Percentiles rank a stretch among this genome's conserved stretches.
phyloP scores from a whole-genome alignment of 2,797 vertebrate species.

The Dermochelys coriacea region DNA sequence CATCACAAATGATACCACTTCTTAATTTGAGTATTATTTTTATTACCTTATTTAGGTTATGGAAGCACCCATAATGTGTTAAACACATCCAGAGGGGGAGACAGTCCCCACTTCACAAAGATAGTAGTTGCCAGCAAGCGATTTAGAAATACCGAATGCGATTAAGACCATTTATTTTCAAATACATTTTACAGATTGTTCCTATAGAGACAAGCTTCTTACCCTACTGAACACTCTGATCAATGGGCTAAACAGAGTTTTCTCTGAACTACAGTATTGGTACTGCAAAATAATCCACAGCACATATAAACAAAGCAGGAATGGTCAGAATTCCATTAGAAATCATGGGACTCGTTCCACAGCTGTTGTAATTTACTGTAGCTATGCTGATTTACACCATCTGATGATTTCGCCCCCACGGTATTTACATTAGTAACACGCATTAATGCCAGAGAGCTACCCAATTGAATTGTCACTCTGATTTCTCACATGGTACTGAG shows the following conservation, averaged over 20 bases:
- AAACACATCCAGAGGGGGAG: not conserved
- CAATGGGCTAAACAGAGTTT: not conserved
- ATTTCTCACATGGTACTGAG: conserved; percentile 22
- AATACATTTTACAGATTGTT: not conserved
- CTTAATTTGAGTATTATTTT: not conserved
- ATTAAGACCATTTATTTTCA: not conserved
- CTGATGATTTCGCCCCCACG: conserved; percentile 8
- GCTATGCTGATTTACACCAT: not conserved
- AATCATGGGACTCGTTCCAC: not conserved
- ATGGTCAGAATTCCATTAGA: not conserved
- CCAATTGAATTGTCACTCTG: conserved; percentile 25
- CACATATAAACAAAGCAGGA: not conserved
- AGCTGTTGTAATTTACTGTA: not conserved
- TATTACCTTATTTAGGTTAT: not conserved
- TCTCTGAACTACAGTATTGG: not conserved
- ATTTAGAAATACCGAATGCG: not conserved
- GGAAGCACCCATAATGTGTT: not conserved
- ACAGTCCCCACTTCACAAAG: rapidly evolving
- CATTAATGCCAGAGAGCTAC: not conserved
- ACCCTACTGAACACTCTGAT: not conserved
- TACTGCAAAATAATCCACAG: conserved; percentile 39
- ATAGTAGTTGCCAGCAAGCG: not conserved
- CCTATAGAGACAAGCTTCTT: not conserved
- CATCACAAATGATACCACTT: not conserved
- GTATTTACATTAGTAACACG: conserved; percentile 25